These are phyloP conservation scores for Hydrotaea diabolus DNA, from an alignment of 2,888 invertebrate genomes.

Conservation along the genomic window DNA sequence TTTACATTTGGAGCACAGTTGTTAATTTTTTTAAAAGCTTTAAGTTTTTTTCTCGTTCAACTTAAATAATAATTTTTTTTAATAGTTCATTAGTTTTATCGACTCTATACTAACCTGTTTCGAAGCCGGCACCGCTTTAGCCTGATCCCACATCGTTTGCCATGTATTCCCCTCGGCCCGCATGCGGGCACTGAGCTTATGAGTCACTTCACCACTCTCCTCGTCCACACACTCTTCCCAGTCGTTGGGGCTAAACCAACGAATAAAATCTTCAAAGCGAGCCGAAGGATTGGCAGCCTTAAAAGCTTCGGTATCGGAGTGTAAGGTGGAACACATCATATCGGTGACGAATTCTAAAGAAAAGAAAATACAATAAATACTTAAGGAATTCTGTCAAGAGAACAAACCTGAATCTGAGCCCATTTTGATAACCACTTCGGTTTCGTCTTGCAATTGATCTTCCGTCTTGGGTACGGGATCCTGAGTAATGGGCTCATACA, in stretches of 20 bases:
- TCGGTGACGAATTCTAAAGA: slow-evolving; percentile 90
- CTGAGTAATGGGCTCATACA: slow-evolving; percentile 92
- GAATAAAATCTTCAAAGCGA: slow-evolving; percentile 95
- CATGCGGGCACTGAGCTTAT: slow-evolving; percentile 92
- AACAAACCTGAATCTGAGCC: slow-evolving; percentile 87
- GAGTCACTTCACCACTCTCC: slow-evolving; percentile 63
- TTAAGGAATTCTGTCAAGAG: background rate
- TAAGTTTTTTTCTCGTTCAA: no score
- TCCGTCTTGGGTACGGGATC: slow-evolving; percentile 98
- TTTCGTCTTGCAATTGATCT: slow-evolving; percentile 96
- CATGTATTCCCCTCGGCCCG: slow-evolving; percentile 94
- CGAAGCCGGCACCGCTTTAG: slow-evolving; percentile 92
- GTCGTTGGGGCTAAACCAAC: slow-evolving; percentile 99
- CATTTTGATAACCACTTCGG: slow-evolving; percentile 92
- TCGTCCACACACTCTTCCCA: slow-evolving; percentile 86
- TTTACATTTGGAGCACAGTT: no score
- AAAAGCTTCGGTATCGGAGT: slow-evolving; percentile 99
- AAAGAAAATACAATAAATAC: background rate
- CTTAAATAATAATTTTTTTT: no score
- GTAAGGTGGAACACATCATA: slow-evolving; percentile 95
- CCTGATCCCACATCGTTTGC: slow-evolving; percentile 94
- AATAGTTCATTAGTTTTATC: background rate
- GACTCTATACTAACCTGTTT: slow-evolving; percentile 84
- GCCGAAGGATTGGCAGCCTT: slow-evolving; percentile 98
- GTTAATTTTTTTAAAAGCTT: no score